These are phyloP conservation scores for Drosophila jambulina DNA, from an alignment of 1,140 invertebrate species.

Conservation along the genomic window DNA sequence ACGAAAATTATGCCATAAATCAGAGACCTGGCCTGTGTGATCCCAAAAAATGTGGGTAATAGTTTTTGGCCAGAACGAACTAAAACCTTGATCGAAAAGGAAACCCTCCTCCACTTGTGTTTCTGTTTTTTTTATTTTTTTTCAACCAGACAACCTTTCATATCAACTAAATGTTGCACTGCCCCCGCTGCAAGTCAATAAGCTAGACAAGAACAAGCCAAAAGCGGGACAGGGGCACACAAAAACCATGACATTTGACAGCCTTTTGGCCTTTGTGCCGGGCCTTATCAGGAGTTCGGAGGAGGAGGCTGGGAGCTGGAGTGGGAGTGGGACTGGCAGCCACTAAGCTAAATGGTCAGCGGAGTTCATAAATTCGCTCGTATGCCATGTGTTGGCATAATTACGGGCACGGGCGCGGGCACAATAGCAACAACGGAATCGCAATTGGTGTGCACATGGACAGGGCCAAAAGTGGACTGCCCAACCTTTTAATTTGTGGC, in stretches of 20 bases:
- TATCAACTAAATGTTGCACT: constrained; percentile 45
- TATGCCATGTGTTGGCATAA: constrained; percentile 80
- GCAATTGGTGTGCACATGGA: constrained; percentile 57
- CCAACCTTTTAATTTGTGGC: constrained; percentile 81
- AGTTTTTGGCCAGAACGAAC: constrained; percentile 17
- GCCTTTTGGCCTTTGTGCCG: constrained; percentile 76
- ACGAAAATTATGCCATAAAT: constrained; percentile 52
- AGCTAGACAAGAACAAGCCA: constrained; percentile 39
- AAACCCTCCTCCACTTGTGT: constrained; percentile 46
- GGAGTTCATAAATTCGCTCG: constrained; percentile 73
- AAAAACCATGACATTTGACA: constrained; percentile 73
- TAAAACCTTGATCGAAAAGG: constrained; percentile 37
- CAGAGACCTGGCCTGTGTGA: constrained; percentile 35
- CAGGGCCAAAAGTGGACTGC: constrained; percentile 78
- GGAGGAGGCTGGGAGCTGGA: constrained; percentile 17
- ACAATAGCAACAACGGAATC: constrained; percentile 47
- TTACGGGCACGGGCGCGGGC: constrained; percentile 52
- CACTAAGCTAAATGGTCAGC: constrained; percentile 64
- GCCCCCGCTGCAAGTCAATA: constrained; percentile 44
- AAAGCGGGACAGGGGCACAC: constrained; percentile 23
- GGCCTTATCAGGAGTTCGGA: constrained; percentile 72
- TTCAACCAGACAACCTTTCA: constrained; percentile 50
- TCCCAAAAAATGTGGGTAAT: constrained; percentile 17
- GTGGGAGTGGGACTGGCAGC: constrained; percentile 42
- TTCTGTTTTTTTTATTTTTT: constrained; percentile 7